Percentiles rank a stretch among this genome's conserved stretches.
phyloP scores from a whole-genome alignment of 2,113 vertebrate species.

The Lepidothrix coronata region DNA sequence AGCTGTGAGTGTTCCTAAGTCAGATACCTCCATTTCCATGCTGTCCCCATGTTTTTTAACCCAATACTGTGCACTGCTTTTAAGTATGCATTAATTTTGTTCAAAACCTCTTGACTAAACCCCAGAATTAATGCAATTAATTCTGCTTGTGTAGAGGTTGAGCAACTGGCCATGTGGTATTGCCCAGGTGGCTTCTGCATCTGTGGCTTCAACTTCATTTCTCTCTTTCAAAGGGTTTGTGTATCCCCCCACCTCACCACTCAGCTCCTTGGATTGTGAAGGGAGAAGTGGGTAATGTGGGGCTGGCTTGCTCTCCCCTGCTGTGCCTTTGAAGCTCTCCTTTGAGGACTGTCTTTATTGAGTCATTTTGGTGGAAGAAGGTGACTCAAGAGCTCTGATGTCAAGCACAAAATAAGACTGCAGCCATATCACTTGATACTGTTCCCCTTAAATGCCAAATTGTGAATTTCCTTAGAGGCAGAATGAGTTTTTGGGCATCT shows the following conservation, averaged over 20 bases:
- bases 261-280: background rate
- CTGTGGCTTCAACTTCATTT: background rate
- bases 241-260: background rate
- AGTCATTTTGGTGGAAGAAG: slow-evolving; percentile 2
- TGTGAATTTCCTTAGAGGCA: slow-evolving; percentile 56
- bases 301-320: background rate
- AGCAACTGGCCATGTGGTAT: background rate
- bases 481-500: slow-evolving; percentile 46
- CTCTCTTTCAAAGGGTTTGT: background rate
- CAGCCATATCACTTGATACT: slow-evolving; percentile 36
- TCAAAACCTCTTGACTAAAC: background rate
- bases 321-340: slow-evolving; percentile 4
- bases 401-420: slow-evolving; percentile 26
- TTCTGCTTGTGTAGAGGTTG: background rate
- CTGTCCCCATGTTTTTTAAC: background rate
- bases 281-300: background rate
- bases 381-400: slow-evolving; percentile 48
- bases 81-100: background rate
- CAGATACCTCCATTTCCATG: background rate
- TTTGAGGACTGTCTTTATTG: background rate
- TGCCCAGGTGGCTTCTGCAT: background rate
- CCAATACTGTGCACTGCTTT: background rate
- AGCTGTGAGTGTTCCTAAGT: background rate
- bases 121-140: background rate
- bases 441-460: slow-evolving; percentile 57